phyloP scores from a whole-genome alignment of 2,888 invertebrate species.

The Acanthosepion esculentum region DNA sequence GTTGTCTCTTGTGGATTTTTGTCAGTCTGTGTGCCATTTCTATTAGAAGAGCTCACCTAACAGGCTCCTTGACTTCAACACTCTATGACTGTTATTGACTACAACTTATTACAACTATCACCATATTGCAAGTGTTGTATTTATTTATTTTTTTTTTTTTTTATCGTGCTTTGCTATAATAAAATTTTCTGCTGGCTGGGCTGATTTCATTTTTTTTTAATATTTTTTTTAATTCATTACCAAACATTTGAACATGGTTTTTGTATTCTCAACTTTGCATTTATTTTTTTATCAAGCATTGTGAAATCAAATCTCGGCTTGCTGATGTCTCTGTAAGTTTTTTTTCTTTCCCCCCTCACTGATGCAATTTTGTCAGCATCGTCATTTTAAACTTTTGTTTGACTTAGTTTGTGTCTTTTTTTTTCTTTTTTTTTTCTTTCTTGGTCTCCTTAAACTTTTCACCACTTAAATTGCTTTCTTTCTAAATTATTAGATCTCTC shows the following conservation, averaged over 20 bases:
- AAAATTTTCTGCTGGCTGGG: constrained; percentile 40
- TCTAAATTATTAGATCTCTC: not conserved
- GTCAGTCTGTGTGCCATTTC: constrained; percentile 41
- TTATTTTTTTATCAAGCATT: constrained; percentile 47
- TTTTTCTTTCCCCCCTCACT: constrained; percentile 4
- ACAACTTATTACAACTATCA: constrained; percentile 15
- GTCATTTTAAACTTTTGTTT: not conserved
- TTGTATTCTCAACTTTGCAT: constrained; percentile 45
- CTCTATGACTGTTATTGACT: not conserved
- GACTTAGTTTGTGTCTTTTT: not conserved
- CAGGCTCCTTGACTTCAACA: constrained; percentile 38
- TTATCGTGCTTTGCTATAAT: constrained; percentile 43
- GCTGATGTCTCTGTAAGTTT: constrained; percentile 47
- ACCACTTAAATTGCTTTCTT: not conserved
- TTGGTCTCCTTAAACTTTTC: not conserved
- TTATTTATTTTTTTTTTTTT: constrained; percentile 36
- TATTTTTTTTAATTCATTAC: not conserved
- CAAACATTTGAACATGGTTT: constrained; percentile 24
- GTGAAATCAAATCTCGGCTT: constrained; percentile 47
- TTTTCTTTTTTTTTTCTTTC: not conserved
- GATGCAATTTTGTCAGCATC: constrained; percentile 37
- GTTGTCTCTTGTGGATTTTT: constrained; percentile 44
- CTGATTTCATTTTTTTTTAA: not conserved
- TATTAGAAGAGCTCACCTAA: constrained; percentile 36
- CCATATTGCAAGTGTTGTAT: constrained; percentile 44